Evolutionary conservation across 64 coral and sea anemone species (phyloP).

Genomic region (Dendrophyllia cribrosa): DNA sequence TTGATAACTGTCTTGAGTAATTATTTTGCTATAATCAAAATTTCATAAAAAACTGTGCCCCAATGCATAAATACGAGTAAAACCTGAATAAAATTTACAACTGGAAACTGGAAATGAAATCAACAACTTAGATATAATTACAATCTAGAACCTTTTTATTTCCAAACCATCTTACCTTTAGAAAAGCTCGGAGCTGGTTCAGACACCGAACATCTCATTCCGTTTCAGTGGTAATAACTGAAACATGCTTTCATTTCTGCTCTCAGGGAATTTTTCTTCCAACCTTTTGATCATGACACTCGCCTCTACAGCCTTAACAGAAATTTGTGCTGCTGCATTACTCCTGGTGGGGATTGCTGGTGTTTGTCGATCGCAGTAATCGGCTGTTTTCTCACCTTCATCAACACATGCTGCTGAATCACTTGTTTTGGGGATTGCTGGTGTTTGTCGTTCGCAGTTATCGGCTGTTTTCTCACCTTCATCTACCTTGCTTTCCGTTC

Average conservation of each 20-base stretch:
- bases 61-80: too few species aligned
- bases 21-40: too few species aligned
- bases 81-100: too few species aligned
- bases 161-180: slow-evolving; percentile 41
- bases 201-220: slow-evolving; percentile 20
- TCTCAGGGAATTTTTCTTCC: slow-evolving; percentile 20
- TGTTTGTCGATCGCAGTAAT: slow-evolving; percentile 3
- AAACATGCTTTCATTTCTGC: neutral
- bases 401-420: too few species aligned
- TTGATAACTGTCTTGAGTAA: too few species aligned
- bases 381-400: slow-evolving; percentile 35
- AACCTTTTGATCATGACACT: neutral
- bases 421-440: too few species aligned
- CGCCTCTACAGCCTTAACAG: neutral
- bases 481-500: slow-evolving; percentile 11
- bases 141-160: too few species aligned
- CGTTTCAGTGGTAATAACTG: slow-evolving; percentile 47
- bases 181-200: slow-evolving; percentile 52
- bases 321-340: too few species aligned
- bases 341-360: too few species aligned
- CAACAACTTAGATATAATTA: too few species aligned
- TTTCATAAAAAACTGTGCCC: too few species aligned
- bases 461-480: slow-evolving; percentile 29
- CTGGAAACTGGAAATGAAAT: too few species aligned
- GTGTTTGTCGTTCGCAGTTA: neutral